Conservation (phyloP, 1,140 invertebrate species). For the Plodia interpunctella region DNA sequence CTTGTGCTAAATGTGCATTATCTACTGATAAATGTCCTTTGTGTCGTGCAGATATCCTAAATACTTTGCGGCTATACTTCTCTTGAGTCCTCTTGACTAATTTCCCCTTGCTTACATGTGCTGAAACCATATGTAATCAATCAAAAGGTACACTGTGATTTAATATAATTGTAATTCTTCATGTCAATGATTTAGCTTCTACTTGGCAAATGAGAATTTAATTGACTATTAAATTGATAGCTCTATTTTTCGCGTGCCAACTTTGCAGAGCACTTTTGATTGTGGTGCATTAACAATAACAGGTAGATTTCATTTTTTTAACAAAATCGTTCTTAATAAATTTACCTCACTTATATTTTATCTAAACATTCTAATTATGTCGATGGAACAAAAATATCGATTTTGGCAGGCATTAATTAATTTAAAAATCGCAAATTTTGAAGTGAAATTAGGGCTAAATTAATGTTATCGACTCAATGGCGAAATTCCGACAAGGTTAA, state of each 20-base stretch:
- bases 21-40: slow-evolving; percentile 84
- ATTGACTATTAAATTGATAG: neutral
- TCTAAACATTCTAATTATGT: neutral
- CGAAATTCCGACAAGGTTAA: neutral
- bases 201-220: neutral
- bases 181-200: neutral
- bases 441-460: neutral
- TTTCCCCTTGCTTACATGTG: slow-evolving; percentile 29
- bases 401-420: neutral
- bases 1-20: slow-evolving; percentile 91
- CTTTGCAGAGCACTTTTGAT: neutral
- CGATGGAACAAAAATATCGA: neutral
- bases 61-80: slow-evolving; percentile 67
- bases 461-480: neutral
- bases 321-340: neutral
- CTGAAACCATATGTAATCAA: slow-evolving; percentile 45
- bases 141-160: slow-evolving; percentile 41
- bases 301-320: neutral
- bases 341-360: neutral
- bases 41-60: slow-evolving; percentile 83
- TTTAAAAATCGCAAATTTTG: no score
- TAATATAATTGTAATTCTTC: slow-evolving; percentile 29
- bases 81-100: slow-evolving; percentile 43
- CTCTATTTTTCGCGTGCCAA: neutral
- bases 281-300: neutral